A percentile compares a stretch with the other conserved stretches of the same genome.
phyloP scores from a whole-genome alignment of 2,113 vertebrate species.

The Microtus ochrogaster region DNA sequence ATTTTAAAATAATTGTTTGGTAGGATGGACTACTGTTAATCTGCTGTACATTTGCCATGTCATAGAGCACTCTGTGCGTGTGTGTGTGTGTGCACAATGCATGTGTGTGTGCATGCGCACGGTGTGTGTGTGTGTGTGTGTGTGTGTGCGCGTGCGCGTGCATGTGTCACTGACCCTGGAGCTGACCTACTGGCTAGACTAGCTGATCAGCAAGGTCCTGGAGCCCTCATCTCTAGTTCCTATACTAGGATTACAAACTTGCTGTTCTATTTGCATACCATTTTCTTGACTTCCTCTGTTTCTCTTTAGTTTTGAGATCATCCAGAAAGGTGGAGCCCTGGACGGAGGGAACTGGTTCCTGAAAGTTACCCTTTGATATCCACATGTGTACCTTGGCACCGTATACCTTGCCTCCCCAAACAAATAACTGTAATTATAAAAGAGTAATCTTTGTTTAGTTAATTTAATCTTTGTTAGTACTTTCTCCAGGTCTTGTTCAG shows the following conservation, averaged over 20 bases:
- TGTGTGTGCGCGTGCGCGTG: background rate
- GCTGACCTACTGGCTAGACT: background rate
- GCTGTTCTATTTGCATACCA: too few species aligned
- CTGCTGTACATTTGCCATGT: background rate
- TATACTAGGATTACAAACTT: background rate
- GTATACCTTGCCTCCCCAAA: background rate
- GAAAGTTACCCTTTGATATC: background rate
- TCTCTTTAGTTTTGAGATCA: background rate
- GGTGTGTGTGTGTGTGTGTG: background rate
- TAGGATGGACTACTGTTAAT: background rate
- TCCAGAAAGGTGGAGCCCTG: background rate
- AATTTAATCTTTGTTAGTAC: background rate
- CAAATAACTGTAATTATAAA: background rate
- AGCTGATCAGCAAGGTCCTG: background rate
- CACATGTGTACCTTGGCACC: background rate
- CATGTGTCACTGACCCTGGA: background rate
- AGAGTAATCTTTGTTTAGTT: background rate
- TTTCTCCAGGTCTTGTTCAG: background rate
- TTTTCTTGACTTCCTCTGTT: background rate
- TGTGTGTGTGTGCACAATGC: background rate
- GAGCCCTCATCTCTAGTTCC: background rate
- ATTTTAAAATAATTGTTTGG: background rate
- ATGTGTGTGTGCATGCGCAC: background rate
- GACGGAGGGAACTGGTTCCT: background rate
- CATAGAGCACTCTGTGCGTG: background rate